phyloP scores from a whole-genome alignment of 1,140 invertebrate species.

The Drosophila kepulauana region DNA sequence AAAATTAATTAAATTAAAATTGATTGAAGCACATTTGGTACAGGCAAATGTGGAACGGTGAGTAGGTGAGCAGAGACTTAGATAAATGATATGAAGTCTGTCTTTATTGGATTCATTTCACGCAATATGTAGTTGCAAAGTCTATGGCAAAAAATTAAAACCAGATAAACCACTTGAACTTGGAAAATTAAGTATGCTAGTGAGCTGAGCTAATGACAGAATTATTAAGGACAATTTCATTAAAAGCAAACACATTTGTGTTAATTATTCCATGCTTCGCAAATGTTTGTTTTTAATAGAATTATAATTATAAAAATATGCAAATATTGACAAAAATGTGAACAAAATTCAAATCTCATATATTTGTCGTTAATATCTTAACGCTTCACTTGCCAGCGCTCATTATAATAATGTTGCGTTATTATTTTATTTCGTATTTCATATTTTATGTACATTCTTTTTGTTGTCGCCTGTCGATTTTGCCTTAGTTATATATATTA shows the following conservation, averaged over 20 bases:
- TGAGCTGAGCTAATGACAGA: background rate
- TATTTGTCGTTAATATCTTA: slow-evolving; percentile 58
- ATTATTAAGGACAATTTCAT: background rate
- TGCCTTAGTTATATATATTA: slow-evolving; percentile 42
- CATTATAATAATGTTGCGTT: slow-evolving; percentile 36
- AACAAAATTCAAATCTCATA: slow-evolving; percentile 3
- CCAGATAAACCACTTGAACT: background rate
- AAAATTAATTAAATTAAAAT: slow-evolving; percentile 80
- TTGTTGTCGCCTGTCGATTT: slow-evolving; percentile 32
- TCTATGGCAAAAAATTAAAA: slow-evolving; percentile 1
- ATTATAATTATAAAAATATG: slow-evolving; percentile 11
- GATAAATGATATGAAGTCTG: slow-evolving; percentile 34
- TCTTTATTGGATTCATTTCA: slow-evolving; percentile 36
- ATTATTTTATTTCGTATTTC: slow-evolving; percentile 27
- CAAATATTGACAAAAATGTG: slow-evolving; percentile 19
- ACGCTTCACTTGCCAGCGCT: slow-evolving; percentile 35
- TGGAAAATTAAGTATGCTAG: background rate
- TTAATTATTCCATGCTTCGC: slow-evolving; percentile 3
- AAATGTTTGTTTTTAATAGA: slow-evolving; percentile 20
- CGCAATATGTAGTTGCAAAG: background rate
- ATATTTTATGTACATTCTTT: slow-evolving; percentile 25
- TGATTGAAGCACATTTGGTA: slow-evolving; percentile 65
- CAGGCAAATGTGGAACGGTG: slow-evolving; percentile 37
- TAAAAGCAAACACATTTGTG: slow-evolving; percentile 9
- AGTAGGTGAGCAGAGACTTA: background rate